A percentile compares a stretch with the other conserved stretches of the same genome.
These are phyloP conservation scores for Phthorimaea operculella DNA, from an alignment of 1,140 invertebrate species.

Conservation along the genomic window DNA sequence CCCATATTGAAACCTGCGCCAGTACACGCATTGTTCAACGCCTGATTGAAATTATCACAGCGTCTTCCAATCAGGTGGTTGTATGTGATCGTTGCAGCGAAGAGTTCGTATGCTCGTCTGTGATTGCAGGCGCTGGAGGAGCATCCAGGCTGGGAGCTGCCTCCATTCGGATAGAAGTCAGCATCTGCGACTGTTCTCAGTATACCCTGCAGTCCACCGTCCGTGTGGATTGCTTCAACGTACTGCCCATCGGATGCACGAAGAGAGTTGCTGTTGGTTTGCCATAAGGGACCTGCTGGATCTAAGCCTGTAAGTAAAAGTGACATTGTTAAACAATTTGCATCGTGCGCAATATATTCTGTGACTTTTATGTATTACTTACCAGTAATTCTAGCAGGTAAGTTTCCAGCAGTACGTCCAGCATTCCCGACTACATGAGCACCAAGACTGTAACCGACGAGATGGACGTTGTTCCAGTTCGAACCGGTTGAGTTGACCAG, in stretches of 20 bases:
- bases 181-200: conserved; percentile 42
- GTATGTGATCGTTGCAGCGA: conserved; percentile 66
- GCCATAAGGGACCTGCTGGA: conserved; percentile 72
- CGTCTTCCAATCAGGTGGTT: conserved; percentile 51
- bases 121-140: conserved; percentile 58
- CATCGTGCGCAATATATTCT: not conserved
- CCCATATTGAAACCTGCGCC: conserved; percentile 33
- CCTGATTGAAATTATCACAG: conserved; percentile 35
- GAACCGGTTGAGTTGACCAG: conserved; percentile 36
- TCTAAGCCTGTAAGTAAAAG: conserved; percentile 67
- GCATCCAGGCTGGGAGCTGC: conserved; percentile 74
- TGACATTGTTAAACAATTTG: not conserved
- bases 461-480: conserved; percentile 71
- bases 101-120: conserved; percentile 61
- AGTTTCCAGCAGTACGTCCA: conserved; percentile 21
- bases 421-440: conserved; percentile 90
- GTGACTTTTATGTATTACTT: not conserved
- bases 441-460: conserved; percentile 88
- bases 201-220: conserved; percentile 57
- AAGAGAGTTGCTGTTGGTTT: conserved; percentile 27
- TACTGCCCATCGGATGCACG: conserved; percentile 61
- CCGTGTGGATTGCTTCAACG: conserved; percentile 73
- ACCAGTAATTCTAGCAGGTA: conserved; percentile 25
- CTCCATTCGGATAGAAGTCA: conserved; percentile 71
- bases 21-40: conserved; percentile 27